Evolutionary conservation across 2,888 invertebrate species (phyloP), one percentile per base, ranked within the genome.

Genomic region (Automeris io): DNA sequence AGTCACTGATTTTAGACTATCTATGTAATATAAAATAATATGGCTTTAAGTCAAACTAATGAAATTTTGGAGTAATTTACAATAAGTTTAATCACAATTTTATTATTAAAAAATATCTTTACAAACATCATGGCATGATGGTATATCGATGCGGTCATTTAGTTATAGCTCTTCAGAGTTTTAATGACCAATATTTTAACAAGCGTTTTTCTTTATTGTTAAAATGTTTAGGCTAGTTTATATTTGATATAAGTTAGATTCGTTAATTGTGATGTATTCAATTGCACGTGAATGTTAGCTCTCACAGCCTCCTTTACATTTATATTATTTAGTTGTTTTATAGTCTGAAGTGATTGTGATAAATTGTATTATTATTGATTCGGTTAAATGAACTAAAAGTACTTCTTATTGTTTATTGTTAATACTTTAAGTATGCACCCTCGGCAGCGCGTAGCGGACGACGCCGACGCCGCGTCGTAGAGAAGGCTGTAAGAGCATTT

Each of bases 181-280:
- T 77, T 80, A 61, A 78, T 73, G 83, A 82, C 85, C 82, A 85
- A 83, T 85, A 74, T 76, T 76, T 83, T 74, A 76, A 72, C 69
- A 79, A 65, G 69, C 70, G 73, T 78, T 80, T 77, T 70, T 63
- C 61, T 78, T 78, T 77, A 81, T 81, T 83, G 86, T 86, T 86
- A 86, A 85, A 85, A 85, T 81, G 77, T 85, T 85, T 86, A 85
- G 86, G 85, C 83, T 86, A 86, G 81, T 74, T 82, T 85, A 80
- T 82, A 81, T 78, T 85, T 78, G 64, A 63, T 61, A 75, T 86
- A 86, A 85, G 82, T 85, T 85, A 86, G 85, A 75, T 85, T 85
- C 80, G 83, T 86, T 85, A 86, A 80, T 71, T 82, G 80, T 81
- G 83, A 81, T 85, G 81, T 85, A 81, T 74, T 76, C 68, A 68